phyloP scores from a whole-genome alignment of 2,797 vertebrate species.

The Gadopsis bispinosus region DNA sequence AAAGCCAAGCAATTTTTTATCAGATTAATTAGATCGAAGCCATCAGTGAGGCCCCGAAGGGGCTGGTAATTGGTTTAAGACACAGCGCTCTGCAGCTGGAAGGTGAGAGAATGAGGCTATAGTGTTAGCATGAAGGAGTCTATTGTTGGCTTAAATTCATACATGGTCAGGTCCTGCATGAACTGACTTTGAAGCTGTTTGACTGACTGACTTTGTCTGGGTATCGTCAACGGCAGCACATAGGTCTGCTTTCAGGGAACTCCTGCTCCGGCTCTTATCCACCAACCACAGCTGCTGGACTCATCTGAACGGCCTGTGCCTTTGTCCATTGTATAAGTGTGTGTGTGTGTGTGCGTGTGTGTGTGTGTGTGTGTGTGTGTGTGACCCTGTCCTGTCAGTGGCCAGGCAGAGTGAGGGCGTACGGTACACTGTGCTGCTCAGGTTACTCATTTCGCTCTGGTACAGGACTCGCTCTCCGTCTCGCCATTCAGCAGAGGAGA shows the following conservation, averaged over 20 bases:
- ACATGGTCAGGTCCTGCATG: constrained; percentile 28
- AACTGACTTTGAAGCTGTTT: constrained; percentile 24
- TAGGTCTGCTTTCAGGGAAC: constrained; percentile 65
- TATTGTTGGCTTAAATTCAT: constrained; percentile 21
- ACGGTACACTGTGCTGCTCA: constrained; percentile 76
- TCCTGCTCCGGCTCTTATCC: constrained; percentile 69
- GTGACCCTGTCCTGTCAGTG: constrained; percentile 46
- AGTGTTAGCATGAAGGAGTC: constrained; percentile 10
- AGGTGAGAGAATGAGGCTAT: not conserved
- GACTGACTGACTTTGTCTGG: constrained; percentile 42
- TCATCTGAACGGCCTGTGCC: constrained; percentile 74
- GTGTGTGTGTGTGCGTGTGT: constrained; percentile 39
- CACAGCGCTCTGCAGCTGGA: not conserved
- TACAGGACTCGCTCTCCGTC: constrained; percentile 81
- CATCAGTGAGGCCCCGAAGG: constrained; percentile 22
- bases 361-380: constrained; percentile 49
- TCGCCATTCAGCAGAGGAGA: constrained; percentile 79
- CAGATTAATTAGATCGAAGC: constrained; percentile 44
- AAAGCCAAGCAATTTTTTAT: constrained; percentile 27
- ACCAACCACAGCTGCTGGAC: constrained; percentile 77
- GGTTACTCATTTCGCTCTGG: constrained; percentile 86
- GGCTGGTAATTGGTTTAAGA: constrained; percentile 45
- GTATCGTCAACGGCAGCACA: constrained; percentile 69
- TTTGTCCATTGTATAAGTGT: constrained; percentile 76
- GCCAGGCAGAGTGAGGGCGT: constrained; percentile 60